phyloP scores from a whole-genome alignment of 2,113 vertebrate genomes.

The Agapornis roseicollis region DNA sequence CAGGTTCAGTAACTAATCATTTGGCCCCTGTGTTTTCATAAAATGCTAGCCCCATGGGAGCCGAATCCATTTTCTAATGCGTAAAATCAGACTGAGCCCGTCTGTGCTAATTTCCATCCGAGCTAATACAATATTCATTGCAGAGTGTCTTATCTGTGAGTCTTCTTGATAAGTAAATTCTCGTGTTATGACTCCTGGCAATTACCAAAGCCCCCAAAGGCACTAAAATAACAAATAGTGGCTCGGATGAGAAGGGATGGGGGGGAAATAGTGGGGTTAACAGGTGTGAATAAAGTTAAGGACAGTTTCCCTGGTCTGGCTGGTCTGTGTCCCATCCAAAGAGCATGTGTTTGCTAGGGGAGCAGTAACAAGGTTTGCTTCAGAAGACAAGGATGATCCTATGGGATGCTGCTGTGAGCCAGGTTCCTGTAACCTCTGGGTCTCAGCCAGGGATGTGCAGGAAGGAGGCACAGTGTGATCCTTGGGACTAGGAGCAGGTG shows the following conservation, averaged over 20 bases:
- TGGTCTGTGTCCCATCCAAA: not conserved
- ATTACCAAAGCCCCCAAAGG: constrained; percentile 41
- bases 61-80: constrained; percentile 36
- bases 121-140: constrained; percentile 58
- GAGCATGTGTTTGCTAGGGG: not conserved
- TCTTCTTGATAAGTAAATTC: constrained; percentile 48
- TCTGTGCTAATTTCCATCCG: constrained; percentile 40
- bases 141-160: constrained; percentile 17
- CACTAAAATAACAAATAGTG: constrained; percentile 2
- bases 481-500: not conserved
- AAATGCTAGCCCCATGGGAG: not conserved
- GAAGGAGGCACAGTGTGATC: not conserved
- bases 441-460: not conserved
- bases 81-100: constrained; percentile 7
- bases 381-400: not conserved
- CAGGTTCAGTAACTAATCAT: not conserved
- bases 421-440: not conserved
- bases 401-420: not conserved
- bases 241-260: not conserved
- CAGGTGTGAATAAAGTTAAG: not conserved
- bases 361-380: not conserved
- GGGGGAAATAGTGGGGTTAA: not conserved
- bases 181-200: constrained; percentile 46
- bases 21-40: constrained; percentile 32
- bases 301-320: not conserved